phyloP scores from a whole-genome alignment of 2,797 vertebrate genomes.

The Acanthurus tractus region DNA sequence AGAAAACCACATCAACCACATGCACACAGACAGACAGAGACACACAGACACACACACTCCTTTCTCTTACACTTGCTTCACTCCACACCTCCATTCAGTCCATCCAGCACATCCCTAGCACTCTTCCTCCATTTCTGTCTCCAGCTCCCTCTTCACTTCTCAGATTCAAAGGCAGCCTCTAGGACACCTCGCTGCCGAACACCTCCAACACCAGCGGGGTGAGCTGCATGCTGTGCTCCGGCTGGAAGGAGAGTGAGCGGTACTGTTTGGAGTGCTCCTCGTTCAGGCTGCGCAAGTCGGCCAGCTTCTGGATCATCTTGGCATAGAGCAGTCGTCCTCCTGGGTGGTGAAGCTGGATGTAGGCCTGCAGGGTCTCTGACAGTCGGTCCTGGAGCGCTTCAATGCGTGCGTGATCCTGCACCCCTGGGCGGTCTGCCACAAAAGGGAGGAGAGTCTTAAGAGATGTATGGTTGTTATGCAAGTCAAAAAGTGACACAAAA shows the following conservation, averaged over 20 bases:
- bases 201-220: slow-evolving; percentile 97
- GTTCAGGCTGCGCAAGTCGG: slow-evolving; percentile 96
- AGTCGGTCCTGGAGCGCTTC: slow-evolving; percentile 93
- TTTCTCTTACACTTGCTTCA: slow-evolving; percentile 42
- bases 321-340: slow-evolving; percentile 93
- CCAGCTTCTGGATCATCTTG: slow-evolving; percentile 99
- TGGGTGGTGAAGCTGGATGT: slow-evolving; percentile 92
- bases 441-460: background rate
- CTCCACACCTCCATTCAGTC: slow-evolving; percentile 60
- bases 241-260: slow-evolving; percentile 94
- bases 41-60: slow-evolving; percentile 12
- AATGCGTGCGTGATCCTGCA: slow-evolving; percentile 91
- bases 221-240: slow-evolving; percentile 95
- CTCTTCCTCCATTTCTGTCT: slow-evolving; percentile 72
- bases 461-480: background rate
- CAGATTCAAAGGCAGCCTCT: slow-evolving; percentile 87
- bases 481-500: background rate
- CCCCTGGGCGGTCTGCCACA: slow-evolving; percentile 91
- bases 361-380: slow-evolving; percentile 94
- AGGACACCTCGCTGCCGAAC: slow-evolving; percentile 96
- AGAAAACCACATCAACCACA: slow-evolving; percentile 12
- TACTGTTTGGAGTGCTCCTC: slow-evolving; percentile 99
- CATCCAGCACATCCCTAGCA: slow-evolving; percentile 61
- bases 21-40: slow-evolving; percentile 11
- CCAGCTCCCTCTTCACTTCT: slow-evolving; percentile 85